phyloP scores from a whole-genome alignment of 2,797 vertebrate species.

The Antennarius maculatus region DNA sequence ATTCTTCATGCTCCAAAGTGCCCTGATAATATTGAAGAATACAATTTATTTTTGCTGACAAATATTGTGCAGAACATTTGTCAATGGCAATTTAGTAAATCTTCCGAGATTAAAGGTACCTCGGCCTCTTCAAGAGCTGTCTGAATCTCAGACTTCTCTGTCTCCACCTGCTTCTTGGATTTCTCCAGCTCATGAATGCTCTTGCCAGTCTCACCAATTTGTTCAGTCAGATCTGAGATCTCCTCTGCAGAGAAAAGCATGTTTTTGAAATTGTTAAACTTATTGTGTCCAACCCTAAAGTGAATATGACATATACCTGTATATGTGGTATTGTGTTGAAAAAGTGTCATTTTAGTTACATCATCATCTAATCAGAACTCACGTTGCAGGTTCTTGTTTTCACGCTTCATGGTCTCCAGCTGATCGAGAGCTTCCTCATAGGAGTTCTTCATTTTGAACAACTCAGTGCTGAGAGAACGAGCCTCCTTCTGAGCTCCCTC shows the following conservation, averaged over 20 bases:
- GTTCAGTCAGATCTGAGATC: constrained; percentile 88
- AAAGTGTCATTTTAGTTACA: background rate
- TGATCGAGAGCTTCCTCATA: constrained; percentile 89
- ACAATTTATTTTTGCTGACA: background rate
- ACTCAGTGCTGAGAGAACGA: constrained; percentile 85
- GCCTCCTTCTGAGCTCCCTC: constrained; percentile 88
- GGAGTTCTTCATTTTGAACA: constrained; percentile 91
- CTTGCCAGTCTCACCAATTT: constrained; percentile 87
- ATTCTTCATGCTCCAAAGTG: constrained; percentile 88
- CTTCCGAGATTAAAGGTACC: constrained; percentile 56
- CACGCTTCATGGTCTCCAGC: constrained; percentile 87
- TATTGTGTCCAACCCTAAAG: background rate
- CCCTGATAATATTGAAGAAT: constrained; percentile 68
- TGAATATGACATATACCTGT: background rate
- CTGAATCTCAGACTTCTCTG: constrained; percentile 86
- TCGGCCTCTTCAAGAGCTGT: constrained; percentile 88
- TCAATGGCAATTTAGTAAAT: background rate
- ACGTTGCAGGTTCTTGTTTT: constrained; percentile 89
- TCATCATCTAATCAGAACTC: constrained; percentile 19
- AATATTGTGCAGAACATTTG: background rate
- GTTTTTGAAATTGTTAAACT: background rate
- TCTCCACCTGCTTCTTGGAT: constrained; percentile 85
- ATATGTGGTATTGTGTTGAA: background rate
- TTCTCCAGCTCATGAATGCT: constrained; percentile 88
- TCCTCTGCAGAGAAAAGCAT: constrained; percentile 65